Conservation (phyloP, 2,113 vertebrate genomes). For the Arenaria interpres region DNA sequence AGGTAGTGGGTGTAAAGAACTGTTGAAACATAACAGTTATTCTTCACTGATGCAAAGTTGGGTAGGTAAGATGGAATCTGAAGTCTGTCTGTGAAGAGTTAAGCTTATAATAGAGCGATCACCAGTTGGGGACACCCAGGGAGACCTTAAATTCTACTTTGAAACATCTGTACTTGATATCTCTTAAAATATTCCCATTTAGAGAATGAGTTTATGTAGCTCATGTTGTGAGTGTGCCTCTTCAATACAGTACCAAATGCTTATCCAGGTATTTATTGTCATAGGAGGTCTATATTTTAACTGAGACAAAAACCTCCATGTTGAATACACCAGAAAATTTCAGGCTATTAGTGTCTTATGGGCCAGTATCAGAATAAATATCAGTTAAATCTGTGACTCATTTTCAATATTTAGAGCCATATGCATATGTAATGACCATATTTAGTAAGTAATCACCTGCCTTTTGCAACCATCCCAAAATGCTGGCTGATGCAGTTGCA, state of each 20-base stretch:
- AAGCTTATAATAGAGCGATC: conserved; percentile 77
- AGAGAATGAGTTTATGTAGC: conserved; percentile 83
- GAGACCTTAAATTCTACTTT: conserved; percentile 83
- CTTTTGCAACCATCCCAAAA: neutral
- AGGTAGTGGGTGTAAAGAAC: conserved; percentile 78
- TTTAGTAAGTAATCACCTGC: neutral
- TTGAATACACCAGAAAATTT: neutral
- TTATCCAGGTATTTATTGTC: conserved; percentile 75
- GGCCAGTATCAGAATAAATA: neutral
- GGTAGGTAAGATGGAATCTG: conserved; percentile 81
- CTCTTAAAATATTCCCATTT: conserved; percentile 82
- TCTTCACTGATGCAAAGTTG: conserved; percentile 85
- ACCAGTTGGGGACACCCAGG: conserved; percentile 79
- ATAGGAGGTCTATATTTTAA: conserved; percentile 50
- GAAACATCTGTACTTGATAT: conserved; percentile 83
- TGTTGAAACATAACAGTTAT: conserved; percentile 84
- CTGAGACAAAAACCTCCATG: conserved; percentile 22
- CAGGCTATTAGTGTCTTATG: neutral
- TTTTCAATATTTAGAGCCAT: neutral
- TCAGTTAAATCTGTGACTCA: neutral
- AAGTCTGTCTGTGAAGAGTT: conserved; percentile 81
- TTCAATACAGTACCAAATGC: conserved; percentile 74
- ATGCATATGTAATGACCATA: neutral
- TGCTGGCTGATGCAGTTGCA: neutral
- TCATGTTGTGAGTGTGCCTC: conserved; percentile 80